Percentiles rank a stretch among this genome's conserved stretches.
These are phyloP conservation scores for Bothrops jararaca DNA, from an alignment of 2,113 vertebrate genomes.

Conservation along the genomic window DNA sequence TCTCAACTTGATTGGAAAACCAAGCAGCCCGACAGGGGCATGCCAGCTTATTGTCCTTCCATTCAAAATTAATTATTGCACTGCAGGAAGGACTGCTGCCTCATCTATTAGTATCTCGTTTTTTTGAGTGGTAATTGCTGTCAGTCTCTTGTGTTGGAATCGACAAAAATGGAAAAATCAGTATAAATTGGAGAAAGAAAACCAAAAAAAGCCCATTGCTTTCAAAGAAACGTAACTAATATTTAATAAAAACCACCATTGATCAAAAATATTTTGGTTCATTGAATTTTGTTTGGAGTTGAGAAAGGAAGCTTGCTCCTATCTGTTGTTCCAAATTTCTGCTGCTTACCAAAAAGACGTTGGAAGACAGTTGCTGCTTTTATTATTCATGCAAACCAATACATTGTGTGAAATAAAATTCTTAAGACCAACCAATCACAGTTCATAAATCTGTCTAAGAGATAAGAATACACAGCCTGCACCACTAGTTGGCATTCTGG, in stretches of 20 bases:
- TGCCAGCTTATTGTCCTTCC: neutral
- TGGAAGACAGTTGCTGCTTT: neutral
- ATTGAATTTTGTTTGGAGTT: neutral
- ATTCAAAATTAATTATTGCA: neutral
- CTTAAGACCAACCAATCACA: neutral
- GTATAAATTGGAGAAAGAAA: neutral
- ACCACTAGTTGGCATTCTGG: neutral
- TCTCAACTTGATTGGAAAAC: neutral
- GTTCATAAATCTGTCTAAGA: neutral
- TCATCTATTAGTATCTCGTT: neutral
- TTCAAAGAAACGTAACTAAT: neutral
- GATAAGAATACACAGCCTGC: neutral
- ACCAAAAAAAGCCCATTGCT: neutral
- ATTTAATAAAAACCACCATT: neutral
- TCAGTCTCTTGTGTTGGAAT: neutral
- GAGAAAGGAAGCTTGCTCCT: neutral
- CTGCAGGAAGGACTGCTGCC: neutral
- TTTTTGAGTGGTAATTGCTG: slow-evolving; percentile 10
- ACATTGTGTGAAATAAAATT: neutral
- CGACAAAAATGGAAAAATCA: neutral
- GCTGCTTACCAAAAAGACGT: neutral
- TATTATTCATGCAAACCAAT: neutral
- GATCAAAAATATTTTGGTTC: neutral
- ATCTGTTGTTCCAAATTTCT: neutral
- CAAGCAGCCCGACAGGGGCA: neutral